Evolutionary conservation across 2,797 vertebrate genomes (phyloP).

Genomic region (Lepilemur ruficaudatus): DNA sequence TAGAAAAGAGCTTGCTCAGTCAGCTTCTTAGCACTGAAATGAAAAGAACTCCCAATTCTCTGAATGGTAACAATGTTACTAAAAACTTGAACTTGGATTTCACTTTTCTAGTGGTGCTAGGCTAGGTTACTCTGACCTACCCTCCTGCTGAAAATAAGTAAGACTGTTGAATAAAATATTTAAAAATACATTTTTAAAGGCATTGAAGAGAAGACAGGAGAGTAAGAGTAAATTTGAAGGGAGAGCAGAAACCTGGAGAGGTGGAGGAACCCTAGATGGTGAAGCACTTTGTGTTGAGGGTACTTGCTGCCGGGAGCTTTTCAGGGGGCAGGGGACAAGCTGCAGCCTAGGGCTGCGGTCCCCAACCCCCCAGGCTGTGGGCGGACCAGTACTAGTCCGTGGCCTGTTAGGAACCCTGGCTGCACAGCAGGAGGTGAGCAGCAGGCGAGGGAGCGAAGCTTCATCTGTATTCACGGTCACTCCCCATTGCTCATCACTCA

Average conservation of each 20-base stretch:
- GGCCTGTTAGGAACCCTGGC: no score
- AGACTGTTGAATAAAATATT: background rate
- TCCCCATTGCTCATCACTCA: no score
- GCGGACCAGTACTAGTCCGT: no score
- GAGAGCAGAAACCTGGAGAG: background rate
- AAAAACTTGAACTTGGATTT: background rate
- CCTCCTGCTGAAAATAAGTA: background rate
- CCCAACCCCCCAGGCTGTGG: no score
- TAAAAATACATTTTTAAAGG: background rate
- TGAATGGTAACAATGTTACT: background rate
- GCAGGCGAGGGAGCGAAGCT: no score
- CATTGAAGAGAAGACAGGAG: background rate
- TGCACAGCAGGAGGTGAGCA: no score
- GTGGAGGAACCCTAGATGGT: accelerated
- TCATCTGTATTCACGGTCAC: no score
- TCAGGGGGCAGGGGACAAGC: no score
- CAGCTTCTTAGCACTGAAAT: background rate
- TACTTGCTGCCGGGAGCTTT: background rate
- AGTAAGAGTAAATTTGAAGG: background rate
- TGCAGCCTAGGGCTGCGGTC: no score
- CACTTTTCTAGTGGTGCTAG: background rate
- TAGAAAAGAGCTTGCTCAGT: background rate
- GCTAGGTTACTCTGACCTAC: background rate
- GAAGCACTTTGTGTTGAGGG: background rate
- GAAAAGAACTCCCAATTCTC: background rate